Evolutionary conservation across 2,888 invertebrate genomes (phyloP).

Genomic region (Nemurella pictetii): DNA sequence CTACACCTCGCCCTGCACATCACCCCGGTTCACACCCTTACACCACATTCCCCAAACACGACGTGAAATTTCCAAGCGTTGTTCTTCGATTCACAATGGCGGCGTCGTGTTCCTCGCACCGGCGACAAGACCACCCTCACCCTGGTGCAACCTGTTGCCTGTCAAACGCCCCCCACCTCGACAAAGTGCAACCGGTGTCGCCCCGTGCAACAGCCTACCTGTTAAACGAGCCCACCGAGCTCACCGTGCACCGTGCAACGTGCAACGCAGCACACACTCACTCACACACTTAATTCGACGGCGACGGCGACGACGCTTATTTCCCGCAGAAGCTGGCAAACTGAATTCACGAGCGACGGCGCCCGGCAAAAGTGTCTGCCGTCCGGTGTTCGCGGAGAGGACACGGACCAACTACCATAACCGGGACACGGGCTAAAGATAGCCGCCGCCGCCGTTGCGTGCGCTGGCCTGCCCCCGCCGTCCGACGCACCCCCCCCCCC

Average conservation of each 20-base stretch:
- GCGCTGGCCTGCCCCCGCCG: not conserved
- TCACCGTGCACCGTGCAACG: not conserved
- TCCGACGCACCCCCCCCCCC: not conserved
- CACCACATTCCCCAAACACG: not conserved
- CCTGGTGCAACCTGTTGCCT: too few relatives aligned
- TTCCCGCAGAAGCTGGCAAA: slow-evolving; percentile 3
- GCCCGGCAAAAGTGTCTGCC: too few relatives aligned
- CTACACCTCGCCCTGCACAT: not conserved
- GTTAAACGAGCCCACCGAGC: not conserved
- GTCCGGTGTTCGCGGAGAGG: not conserved
- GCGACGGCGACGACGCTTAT: not conserved
- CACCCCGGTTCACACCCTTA: not conserved
- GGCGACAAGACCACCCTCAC: not conserved
- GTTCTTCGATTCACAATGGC: not conserved
- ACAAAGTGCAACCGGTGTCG: too few relatives aligned
- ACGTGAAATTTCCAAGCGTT: too few relatives aligned
- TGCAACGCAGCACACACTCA: not conserved
- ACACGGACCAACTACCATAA: slow-evolving; percentile 9
- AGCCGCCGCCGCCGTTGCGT: not conserved
- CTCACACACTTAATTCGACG: not conserved
- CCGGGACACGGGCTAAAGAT: slow-evolving; percentile 16
- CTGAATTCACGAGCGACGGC: not conserved
- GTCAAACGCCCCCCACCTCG: too few relatives aligned
- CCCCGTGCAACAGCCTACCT: slow-evolving; percentile 1
- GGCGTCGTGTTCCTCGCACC: too few relatives aligned